Evolutionary conservation across 92 coral and sea anemone genomes (phyloP).

Genomic region (Paramuricea clavata): DNA sequence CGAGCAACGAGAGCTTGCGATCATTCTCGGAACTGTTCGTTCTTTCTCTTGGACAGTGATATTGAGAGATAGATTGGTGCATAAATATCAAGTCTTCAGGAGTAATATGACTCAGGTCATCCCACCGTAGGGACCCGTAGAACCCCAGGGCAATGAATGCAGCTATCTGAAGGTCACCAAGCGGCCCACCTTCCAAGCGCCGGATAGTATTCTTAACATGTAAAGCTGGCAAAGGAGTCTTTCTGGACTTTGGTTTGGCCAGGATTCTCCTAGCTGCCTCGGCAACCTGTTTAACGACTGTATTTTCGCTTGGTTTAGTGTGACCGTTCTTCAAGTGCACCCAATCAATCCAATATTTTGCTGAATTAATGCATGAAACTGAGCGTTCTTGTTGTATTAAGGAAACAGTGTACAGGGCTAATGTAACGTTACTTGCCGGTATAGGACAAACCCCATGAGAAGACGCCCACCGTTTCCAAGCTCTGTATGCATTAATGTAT

Average conservation of each 20-base stretch:
- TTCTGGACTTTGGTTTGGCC: conserved; percentile 44
- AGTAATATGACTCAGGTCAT: conserved; percentile 44
- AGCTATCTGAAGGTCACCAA: conserved; percentile 47
- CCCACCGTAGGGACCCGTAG: conserved; percentile 62
- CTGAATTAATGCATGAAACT: conserved; percentile 39
- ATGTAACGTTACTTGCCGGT: conserved; percentile 22
- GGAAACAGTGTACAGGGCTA: conserved; percentile 41
- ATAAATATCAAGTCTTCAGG: conserved; percentile 40
- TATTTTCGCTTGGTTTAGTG: conserved; percentile 36
- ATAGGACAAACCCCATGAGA: conserved; percentile 7
- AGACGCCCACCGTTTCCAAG: conserved; percentile 62
- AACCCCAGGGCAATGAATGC: conserved; percentile 52
- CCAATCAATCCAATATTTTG: conserved; percentile 52
- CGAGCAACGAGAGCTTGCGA: conserved; percentile 49
- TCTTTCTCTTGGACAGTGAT: conserved; percentile 50
- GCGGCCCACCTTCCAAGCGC: conserved; percentile 58
- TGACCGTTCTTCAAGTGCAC: conserved; percentile 56
- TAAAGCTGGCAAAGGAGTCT: conserved; percentile 32
- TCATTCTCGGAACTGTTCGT: conserved; percentile 65
- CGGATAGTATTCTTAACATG: conserved; percentile 36
- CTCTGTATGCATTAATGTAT: conserved; percentile 59
- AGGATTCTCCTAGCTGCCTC: conserved; percentile 54
- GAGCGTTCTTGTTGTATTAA: conserved; percentile 61
- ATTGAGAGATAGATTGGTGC: conserved; percentile 48
- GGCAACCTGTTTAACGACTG: conserved; percentile 34